phyloP scores from a whole-genome alignment of 2,797 vertebrate species.

The Iguana delicatissima region DNA sequence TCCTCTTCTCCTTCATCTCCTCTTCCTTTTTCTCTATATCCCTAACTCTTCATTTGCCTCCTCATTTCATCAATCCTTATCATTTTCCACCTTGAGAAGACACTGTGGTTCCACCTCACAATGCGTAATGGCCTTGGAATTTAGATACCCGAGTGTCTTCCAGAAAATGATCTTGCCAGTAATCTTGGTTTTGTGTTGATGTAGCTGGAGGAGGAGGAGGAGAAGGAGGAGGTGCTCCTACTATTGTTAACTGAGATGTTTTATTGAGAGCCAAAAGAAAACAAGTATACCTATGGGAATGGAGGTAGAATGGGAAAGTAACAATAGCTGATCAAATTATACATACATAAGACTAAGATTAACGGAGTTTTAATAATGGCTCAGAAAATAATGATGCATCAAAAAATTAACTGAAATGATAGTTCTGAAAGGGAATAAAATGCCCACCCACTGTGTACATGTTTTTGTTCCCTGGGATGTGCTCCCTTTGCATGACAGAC shows the following conservation, averaged over 20 bases:
- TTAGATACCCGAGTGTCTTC: background rate
- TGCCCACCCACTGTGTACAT: background rate
- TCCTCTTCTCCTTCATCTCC: background rate
- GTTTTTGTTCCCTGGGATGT: background rate
- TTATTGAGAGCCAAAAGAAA: background rate
- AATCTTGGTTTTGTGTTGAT: background rate
- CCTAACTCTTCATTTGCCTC: background rate
- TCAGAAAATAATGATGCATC: background rate
- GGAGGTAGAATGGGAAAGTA: background rate
- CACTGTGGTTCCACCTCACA: background rate
- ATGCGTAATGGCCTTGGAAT: background rate
- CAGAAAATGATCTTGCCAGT: background rate
- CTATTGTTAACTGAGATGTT: background rate
- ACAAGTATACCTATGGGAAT: background rate
- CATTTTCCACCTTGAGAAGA: background rate
- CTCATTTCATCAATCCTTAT: background rate
- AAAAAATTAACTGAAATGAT: background rate
- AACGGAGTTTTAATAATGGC: background rate
- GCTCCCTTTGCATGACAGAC: background rate
- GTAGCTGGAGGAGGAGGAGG: no score
- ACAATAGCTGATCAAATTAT: background rate
- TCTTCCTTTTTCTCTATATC: background rate
- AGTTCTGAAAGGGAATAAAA: background rate
- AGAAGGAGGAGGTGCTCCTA: no score
- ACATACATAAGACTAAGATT: background rate